phyloP scores from a whole-genome alignment of 2,113 vertebrate species.

The Bombycilla garrulus region DNA sequence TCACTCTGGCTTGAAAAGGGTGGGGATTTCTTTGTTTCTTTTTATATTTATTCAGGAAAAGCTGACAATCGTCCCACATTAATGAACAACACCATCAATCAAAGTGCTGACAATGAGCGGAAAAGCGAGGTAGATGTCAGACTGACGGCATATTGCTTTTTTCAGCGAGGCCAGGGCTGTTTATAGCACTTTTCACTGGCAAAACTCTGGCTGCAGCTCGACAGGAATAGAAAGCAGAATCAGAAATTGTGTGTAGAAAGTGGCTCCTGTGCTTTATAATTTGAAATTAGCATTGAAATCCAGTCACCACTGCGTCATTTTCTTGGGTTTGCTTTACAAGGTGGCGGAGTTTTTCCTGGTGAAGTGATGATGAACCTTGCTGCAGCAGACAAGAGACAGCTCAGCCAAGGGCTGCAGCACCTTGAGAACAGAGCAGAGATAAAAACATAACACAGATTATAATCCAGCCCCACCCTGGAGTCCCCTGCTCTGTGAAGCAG shows the following conservation, averaged over 20 bases:
- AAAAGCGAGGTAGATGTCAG: slow-evolving; percentile 89
- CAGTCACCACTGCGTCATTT: fast-evolving
- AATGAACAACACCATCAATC: slow-evolving; percentile 97
- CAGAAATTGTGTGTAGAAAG: slow-evolving; percentile 68
- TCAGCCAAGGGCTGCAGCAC: neutral
- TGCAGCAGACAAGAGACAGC: neutral
- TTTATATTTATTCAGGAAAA: slow-evolving; percentile 99
- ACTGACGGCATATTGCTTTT: slow-evolving; percentile 83
- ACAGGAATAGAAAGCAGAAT: slow-evolving; percentile 77
- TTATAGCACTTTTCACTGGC: slow-evolving; percentile 83
- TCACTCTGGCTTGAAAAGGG: slow-evolving; percentile 81
- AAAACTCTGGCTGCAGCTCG: slow-evolving; percentile 66
- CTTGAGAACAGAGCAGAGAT: neutral
- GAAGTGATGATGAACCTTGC: neutral
- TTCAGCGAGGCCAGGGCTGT: slow-evolving; percentile 79
- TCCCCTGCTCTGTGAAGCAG: neutral
- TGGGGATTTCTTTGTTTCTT: slow-evolving; percentile 97
- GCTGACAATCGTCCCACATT: slow-evolving; percentile 96
- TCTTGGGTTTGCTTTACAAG: neutral
- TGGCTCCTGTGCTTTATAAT: slow-evolving; percentile 57
- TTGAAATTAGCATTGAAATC: slow-evolving; percentile 28
- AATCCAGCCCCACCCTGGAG: neutral
- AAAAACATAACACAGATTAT: neutral
- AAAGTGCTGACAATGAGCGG: slow-evolving; percentile 94
- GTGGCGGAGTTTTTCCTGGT: neutral